Evolutionary conservation across 2,888 invertebrate species (phyloP).

Genomic region (Caenorhabditis japonica): DNA sequence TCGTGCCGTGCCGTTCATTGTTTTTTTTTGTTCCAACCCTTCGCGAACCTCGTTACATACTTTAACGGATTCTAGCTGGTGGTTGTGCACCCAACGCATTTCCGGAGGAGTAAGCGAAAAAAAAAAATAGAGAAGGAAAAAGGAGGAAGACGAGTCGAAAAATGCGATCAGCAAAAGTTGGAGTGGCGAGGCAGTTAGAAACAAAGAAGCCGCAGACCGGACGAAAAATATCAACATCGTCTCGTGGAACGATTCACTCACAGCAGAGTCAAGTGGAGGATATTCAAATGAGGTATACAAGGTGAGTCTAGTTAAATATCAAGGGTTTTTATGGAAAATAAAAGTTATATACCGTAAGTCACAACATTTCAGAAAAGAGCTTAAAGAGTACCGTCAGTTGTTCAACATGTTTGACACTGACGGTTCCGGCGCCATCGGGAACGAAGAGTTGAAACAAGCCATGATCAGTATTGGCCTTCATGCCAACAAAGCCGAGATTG

Average conservation of each 20-base stretch:
- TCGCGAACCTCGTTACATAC: constrained; percentile 37
- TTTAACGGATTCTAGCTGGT: constrained; percentile 34
- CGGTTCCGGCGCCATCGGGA: constrained; percentile 77
- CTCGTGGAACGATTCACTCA: constrained; percentile 58
- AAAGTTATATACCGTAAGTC: too few species aligned
- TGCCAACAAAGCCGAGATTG: constrained; percentile 73
- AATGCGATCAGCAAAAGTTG: constrained; percentile 65
- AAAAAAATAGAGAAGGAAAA: constrained; percentile 12
- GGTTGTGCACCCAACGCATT: constrained; percentile 36
- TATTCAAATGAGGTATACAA: constrained; percentile 66
- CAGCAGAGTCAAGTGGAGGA: constrained; percentile 51
- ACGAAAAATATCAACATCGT: constrained; percentile 62
- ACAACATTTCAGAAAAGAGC: constrained; percentile 67
- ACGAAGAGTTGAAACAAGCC: constrained; percentile 76
- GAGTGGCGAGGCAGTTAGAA: constrained; percentile 64
- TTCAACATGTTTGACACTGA: constrained; percentile 77
- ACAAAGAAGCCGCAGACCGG: constrained; percentile 58
- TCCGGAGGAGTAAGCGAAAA: constrained; percentile 15
- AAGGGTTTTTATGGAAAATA: constrained; percentile 52
- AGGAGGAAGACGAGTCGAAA: constrained; percentile 22
- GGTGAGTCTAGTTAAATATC: constrained; percentile 15
- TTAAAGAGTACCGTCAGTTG: constrained; percentile 74
- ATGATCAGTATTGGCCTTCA: constrained; percentile 76
- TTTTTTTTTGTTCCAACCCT: constrained; percentile 22
- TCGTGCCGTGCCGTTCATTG: constrained; percentile 6